These are phyloP conservation scores for Gadopsis bispinosus DNA, from an alignment of 2,797 vertebrate genomes.

Conservation along the genomic window DNA sequence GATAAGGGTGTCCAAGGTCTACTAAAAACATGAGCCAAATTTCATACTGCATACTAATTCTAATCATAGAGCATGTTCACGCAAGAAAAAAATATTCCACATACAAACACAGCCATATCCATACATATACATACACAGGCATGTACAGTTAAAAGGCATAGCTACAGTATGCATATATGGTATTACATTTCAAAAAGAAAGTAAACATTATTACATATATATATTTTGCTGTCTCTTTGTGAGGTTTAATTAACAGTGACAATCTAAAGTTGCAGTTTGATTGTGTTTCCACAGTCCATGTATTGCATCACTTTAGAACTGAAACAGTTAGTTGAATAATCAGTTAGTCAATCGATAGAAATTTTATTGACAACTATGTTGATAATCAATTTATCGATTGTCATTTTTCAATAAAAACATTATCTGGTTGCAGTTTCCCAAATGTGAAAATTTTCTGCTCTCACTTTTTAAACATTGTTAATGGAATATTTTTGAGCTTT, in stretches of 20 bases:
- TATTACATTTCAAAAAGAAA: not conserved
- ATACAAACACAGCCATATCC: accelerated
- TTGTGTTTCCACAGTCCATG: too few species aligned
- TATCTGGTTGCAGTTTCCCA: not conserved
- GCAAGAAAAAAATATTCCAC: not conserved
- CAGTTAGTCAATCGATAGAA: too few species aligned
- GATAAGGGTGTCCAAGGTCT: conserved; percentile 66
- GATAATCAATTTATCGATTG: too few species aligned
- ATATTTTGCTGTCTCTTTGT: not conserved
- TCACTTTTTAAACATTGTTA: not conserved
- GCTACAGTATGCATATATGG: not conserved
- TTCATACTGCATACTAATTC: not conserved
- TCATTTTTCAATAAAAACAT: too few species aligned
- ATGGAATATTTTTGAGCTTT: not conserved
- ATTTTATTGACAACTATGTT: too few species aligned
- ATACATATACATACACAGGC: not conserved
- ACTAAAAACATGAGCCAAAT: conserved; percentile 11
- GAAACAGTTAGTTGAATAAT: not conserved
- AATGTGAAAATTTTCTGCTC: not conserved
- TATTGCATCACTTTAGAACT: not conserved
- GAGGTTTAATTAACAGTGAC: not conserved
- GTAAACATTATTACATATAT: not conserved
- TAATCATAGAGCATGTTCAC: not conserved
- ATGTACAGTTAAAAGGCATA: not conserved
- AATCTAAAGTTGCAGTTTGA: too few species aligned